Conservation (phyloP, 2,888 invertebrate genomes). For the Phaedon cochleariae region DNA sequence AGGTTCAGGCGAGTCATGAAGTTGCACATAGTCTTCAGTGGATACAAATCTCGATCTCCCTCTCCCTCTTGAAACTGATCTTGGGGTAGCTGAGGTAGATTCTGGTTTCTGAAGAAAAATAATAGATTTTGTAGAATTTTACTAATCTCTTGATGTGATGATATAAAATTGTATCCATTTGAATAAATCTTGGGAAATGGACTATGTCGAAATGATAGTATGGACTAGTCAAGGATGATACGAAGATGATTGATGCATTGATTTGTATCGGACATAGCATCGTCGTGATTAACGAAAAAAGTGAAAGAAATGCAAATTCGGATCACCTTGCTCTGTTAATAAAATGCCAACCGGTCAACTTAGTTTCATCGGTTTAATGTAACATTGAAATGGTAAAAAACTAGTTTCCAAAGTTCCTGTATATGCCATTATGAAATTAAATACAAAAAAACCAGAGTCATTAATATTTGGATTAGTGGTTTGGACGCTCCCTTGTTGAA, state of each 20-base stretch:
- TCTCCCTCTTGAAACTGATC: constrained; percentile 49
- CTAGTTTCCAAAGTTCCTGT: background rate
- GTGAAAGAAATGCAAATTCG: background rate
- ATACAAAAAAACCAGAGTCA: no score
- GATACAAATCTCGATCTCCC: constrained; percentile 56
- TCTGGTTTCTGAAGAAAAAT: constrained; percentile 45
- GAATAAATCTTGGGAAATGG: no score
- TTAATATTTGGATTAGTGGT: background rate
- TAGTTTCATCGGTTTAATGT: background rate
- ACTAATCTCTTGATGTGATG: no score
- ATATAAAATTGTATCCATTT: no score
- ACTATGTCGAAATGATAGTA: no score
- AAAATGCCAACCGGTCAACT: background rate
- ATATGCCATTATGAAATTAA: no score
- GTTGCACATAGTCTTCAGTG: constrained; percentile 51
- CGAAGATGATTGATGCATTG: background rate
- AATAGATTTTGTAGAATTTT: background rate
- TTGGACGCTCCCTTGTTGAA: background rate
- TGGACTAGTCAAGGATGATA: background rate
- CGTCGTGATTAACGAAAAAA: background rate
- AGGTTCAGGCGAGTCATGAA: constrained; percentile 33
- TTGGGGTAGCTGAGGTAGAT: constrained; percentile 43
- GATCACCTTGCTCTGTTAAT: background rate
- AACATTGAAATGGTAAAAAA: background rate
- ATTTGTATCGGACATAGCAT: background rate